Conservation (phyloP, 2,113 vertebrate species). For the Hymenochirus boettgeri region DNA sequence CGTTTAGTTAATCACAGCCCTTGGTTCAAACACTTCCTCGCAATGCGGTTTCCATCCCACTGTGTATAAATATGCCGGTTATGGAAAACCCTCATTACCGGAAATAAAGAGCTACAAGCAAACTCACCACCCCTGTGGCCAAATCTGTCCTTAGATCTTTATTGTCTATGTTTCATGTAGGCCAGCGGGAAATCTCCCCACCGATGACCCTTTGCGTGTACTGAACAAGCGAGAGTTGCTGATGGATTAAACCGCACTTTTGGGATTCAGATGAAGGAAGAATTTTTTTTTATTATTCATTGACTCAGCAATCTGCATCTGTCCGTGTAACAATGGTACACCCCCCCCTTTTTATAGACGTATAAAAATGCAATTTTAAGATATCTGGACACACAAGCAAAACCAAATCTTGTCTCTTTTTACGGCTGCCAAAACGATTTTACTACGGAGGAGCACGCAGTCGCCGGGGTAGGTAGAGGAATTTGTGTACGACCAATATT, state of each 20-base stretch:
- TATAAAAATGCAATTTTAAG: constrained; percentile 38
- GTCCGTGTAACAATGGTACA: constrained; percentile 57
- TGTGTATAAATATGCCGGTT: no score
- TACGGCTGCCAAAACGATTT: constrained; percentile 67
- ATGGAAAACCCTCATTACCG: no score
- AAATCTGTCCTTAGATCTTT: no score
- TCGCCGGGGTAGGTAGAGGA: constrained; percentile 65
- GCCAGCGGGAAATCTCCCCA: no score
- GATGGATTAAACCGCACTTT: constrained; percentile 20
- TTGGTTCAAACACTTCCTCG: no score
- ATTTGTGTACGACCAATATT: constrained; percentile 77
- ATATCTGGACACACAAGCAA: constrained; percentile 68
- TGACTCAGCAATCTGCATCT: constrained; percentile 49
- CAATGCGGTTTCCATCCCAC: no score
- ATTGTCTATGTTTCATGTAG: no score
- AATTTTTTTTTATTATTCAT: constrained; percentile 38
- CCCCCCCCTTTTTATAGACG: constrained; percentile 10
- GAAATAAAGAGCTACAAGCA: no score
- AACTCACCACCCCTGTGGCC: no score
- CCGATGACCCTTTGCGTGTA: no score
- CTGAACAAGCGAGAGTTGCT: not conserved
- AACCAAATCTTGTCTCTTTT: constrained; percentile 70
- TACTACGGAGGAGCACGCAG: constrained; percentile 65
- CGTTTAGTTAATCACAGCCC: no score
- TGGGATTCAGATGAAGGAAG: not conserved